These are phyloP conservation scores for Cyanoramphus novaezelandiae DNA, from an alignment of 2,113 vertebrate species.

Conservation along the genomic window DNA sequence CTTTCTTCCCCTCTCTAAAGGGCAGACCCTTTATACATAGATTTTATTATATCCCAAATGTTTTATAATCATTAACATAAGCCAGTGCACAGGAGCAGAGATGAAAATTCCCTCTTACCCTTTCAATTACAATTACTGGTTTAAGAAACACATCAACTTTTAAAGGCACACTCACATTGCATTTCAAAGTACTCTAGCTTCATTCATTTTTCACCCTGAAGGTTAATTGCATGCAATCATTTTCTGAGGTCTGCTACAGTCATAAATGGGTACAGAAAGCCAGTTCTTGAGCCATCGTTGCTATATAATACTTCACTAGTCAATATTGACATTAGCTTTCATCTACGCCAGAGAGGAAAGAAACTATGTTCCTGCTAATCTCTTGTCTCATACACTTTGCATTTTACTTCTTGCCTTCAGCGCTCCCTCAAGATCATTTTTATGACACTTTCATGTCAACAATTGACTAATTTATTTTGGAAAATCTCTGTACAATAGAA, in stretches of 20 bases:
- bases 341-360: neutral
- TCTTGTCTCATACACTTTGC: neutral
- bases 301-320: neutral
- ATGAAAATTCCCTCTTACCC: neutral
- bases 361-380: neutral
- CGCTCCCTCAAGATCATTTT: neutral
- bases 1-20: neutral
- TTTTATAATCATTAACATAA: neutral
- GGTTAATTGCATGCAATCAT: neutral
- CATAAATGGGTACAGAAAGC: neutral
- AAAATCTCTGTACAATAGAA: neutral
- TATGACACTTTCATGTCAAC: neutral
- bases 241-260: neutral
- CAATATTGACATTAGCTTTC: neutral
- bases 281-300: neutral
- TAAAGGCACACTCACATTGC: rapidly evolving
- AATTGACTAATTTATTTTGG: neutral
- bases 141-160: neutral
- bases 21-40: neutral
- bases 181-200: neutral
- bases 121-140: neutral
- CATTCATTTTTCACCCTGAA: neutral
- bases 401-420: neutral
- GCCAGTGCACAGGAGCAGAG: neutral
- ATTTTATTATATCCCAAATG: neutral